Conservation (phyloP, 2,888 invertebrate species). For the Nebria salina region DNA sequence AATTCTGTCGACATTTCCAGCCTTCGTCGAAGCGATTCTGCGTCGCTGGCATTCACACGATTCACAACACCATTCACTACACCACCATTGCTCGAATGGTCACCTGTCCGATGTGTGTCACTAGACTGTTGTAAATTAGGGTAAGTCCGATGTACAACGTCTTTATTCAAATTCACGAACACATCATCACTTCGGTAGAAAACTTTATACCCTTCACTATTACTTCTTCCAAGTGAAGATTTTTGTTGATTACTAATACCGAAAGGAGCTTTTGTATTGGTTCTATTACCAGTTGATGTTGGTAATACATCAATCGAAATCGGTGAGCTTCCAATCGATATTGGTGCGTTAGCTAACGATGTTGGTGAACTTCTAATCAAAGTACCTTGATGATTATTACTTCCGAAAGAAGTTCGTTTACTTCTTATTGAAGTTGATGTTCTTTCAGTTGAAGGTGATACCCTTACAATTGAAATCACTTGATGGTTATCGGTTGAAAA, state of each 20-base stretch:
- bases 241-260: not conserved
- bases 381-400: not conserved
- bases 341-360: not conserved
- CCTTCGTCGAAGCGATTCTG: conserved; percentile 59
- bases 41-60: not conserved
- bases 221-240: not conserved
- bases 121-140: not conserved
- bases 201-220: conserved; percentile 8
- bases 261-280: not conserved
- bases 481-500: not conserved
- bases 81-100: conserved; percentile 4
- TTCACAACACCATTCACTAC: not conserved
- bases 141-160: not conserved
- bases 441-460: not conserved
- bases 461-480: not conserved
- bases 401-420: not conserved
- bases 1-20: conserved; percentile 87
- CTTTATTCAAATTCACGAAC: not conserved
- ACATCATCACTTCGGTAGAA: conserved; percentile 20
- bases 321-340: not conserved
- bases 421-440: not conserved
- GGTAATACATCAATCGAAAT: not conserved
- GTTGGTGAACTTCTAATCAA: not conserved
- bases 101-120: not conserved
- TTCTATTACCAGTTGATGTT: not conserved